phyloP scores from a whole-genome alignment of 2,113 vertebrate species.

The Empidonax alnorum region DNA sequence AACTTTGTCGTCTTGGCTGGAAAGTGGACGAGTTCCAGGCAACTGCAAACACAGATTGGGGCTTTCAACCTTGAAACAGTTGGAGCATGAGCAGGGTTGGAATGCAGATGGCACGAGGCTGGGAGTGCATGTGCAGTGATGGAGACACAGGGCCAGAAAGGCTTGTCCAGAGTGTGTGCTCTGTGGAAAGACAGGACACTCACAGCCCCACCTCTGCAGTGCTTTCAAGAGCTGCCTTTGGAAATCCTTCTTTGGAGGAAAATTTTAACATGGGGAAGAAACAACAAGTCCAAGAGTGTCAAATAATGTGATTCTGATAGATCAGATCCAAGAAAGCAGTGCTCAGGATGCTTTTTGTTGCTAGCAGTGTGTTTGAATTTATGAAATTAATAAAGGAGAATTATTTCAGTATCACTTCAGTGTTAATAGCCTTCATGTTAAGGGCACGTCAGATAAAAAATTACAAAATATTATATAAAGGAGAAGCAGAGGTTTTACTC shows the following conservation, averaged over 20 bases:
- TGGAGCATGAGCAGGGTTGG: neutral
- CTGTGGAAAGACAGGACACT: neutral
- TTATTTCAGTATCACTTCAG: neutral
- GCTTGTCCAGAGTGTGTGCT: neutral
- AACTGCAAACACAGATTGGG: conserved; percentile 18
- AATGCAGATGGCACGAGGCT: conserved; percentile 16
- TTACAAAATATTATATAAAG: neutral
- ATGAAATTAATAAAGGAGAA: neutral
- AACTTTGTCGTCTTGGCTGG: conserved; percentile 29
- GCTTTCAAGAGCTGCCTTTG: neutral
- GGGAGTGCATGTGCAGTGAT: neutral
- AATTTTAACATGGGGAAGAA: neutral
- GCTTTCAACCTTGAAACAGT: conserved; percentile 35
- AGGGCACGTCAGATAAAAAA: neutral
- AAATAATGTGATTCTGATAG: neutral
- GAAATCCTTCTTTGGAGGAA: neutral
- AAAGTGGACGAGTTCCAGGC: conserved; percentile 60
- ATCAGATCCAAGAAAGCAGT: neutral
- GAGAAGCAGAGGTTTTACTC: neutral
- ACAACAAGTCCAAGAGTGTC: neutral
- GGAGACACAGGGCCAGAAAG: neutral
- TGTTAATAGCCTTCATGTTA: neutral
- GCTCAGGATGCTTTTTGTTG: neutral
- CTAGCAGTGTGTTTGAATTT: neutral
- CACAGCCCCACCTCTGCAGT: neutral